Percentiles rank a stretch among this genome's conserved stretches.
These are phyloP conservation scores for Sinosuthora webbiana DNA, from an alignment of 2,113 vertebrate species.

Conservation along the genomic window DNA sequence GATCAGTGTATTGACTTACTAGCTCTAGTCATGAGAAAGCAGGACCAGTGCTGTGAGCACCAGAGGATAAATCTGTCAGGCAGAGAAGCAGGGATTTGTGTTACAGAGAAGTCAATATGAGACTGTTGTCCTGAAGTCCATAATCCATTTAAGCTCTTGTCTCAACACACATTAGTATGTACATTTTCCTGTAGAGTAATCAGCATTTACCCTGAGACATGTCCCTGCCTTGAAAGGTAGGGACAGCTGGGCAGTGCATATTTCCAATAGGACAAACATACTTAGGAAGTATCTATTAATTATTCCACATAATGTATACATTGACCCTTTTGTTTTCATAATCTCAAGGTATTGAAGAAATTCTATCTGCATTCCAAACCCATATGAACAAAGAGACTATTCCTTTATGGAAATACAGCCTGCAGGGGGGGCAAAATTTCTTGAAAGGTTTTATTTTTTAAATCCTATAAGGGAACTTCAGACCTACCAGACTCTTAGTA, in stretches of 20 bases:
- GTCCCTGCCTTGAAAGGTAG: background rate
- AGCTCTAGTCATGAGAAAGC: background rate
- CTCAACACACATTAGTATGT: background rate
- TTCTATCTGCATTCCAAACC: background rate
- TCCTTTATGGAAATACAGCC: background rate
- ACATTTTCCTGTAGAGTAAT: background rate
- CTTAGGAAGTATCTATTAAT: background rate
- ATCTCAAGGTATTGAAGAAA: background rate
- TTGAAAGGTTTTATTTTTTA: background rate
- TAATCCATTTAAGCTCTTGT: conserved; percentile 6
- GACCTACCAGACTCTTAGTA: background rate
- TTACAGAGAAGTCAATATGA: background rate
- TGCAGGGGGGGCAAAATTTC: background rate
- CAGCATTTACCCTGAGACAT: accelerated
- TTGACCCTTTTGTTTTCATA: background rate
- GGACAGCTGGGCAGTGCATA: background rate
- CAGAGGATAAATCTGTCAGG: background rate
- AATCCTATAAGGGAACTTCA: background rate
- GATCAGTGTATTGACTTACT: background rate
- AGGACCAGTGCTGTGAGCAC: background rate
- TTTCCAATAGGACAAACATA: background rate
- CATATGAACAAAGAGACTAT: background rate
- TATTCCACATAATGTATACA: background rate
- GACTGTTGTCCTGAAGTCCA: background rate
- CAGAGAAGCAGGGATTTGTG: background rate